A percentile compares a stretch with the other conserved stretches of the same genome.
Evolutionary conservation across 2,113 vertebrate genomes (phyloP).

Genomic region (Salvator merianae): DNA sequence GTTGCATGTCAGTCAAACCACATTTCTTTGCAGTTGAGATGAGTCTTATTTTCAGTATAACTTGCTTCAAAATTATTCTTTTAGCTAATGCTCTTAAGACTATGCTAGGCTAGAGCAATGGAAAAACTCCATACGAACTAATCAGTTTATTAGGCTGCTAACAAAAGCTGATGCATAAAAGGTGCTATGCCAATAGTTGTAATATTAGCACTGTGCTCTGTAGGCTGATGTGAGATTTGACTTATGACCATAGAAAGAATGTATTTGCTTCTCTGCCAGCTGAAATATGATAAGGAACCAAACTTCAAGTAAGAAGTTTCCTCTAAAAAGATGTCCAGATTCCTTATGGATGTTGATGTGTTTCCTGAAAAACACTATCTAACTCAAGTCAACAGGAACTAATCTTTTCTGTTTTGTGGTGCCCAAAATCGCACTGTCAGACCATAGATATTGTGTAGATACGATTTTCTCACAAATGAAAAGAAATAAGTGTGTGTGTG

Average conservation of each 20-base stretch:
- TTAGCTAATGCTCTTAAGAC: not conserved
- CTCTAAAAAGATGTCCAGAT: not conserved
- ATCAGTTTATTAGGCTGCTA: not conserved
- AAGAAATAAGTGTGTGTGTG: too few species aligned
- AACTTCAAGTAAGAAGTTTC: slow-evolving; percentile 46
- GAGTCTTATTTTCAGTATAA: not conserved
- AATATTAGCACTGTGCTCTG: not conserved
- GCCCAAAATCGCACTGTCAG: not conserved
- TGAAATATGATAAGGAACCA: not conserved
- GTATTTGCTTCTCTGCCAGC: not conserved
- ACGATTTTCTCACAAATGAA: too few species aligned
- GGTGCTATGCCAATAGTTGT: not conserved
- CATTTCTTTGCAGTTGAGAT: not conserved
- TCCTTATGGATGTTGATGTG: not conserved
- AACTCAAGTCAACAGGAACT: not conserved
- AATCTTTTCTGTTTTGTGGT: not conserved
- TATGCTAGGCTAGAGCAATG: not conserved
- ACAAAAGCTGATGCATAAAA: not conserved
- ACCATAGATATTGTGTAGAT: not conserved
- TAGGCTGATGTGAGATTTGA: not conserved
- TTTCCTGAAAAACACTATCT: slow-evolving; percentile 6
- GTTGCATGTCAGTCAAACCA: too few species aligned
- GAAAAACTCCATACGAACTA: not conserved
- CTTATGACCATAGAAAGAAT: not conserved
- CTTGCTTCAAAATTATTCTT: not conserved